These are phyloP conservation scores for Eublepharis macularius DNA, from an alignment of 2,113 vertebrate genomes.

Conservation along the genomic window DNA sequence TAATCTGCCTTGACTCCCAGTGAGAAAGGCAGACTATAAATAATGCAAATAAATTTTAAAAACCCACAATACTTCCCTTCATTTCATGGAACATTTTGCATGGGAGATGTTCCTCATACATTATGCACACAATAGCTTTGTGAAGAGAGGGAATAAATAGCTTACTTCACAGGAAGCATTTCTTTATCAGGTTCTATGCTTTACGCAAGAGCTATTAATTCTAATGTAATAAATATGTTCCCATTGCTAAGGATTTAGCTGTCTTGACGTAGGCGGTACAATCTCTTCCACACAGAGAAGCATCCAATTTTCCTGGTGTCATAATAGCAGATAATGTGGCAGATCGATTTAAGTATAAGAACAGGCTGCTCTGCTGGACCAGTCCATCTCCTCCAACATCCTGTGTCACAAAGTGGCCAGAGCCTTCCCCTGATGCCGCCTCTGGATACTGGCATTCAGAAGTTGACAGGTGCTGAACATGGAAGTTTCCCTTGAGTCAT, in stretches of 20 bases:
- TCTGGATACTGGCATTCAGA: too few species aligned
- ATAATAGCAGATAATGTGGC: not conserved
- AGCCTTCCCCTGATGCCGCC: too few species aligned
- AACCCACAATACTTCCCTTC: not conserved
- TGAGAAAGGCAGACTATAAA: too few species aligned
- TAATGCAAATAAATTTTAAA: too few species aligned
- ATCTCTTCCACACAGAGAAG: not conserved
- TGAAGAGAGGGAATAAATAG: not conserved
- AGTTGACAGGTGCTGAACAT: not conserved
- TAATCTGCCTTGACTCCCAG: too few species aligned
- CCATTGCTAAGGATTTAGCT: not conserved
- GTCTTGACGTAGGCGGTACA: not conserved
- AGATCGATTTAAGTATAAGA: not conserved
- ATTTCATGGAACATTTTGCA: too few species aligned
- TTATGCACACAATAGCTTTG: not conserved
- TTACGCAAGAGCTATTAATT: not conserved
- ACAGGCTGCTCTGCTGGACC: too few species aligned
- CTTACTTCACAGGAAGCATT: not conserved
- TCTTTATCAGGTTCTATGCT: not conserved
- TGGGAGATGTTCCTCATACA: not conserved
- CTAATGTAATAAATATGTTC: not conserved
- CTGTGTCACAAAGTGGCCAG: not conserved
- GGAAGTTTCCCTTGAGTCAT: too few species aligned
- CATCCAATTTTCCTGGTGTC: not conserved
- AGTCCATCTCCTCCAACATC: not conserved